These are phyloP conservation scores for Acleris holmiana DNA, from an alignment of 2,888 invertebrate species.

Conservation along the genomic window DNA sequence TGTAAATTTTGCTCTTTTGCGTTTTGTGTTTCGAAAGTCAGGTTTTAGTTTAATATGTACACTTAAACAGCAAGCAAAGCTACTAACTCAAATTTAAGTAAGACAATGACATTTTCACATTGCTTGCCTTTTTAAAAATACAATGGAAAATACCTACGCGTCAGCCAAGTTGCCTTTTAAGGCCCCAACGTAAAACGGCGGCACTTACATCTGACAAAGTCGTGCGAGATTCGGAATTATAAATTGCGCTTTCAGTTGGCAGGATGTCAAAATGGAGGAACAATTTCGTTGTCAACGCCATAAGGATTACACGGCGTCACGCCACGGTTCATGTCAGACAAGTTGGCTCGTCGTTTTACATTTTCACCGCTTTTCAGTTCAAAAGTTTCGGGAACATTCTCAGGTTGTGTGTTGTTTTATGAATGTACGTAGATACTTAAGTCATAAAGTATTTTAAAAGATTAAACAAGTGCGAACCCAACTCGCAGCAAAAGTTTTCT, in stretches of 20 bases:
- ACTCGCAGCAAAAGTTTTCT: no score
- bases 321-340: constrained; percentile 53
- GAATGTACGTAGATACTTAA: no score
- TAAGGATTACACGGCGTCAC: constrained; percentile 58
- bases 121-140: neutral
- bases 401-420: neutral
- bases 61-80: no score
- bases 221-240: constrained; percentile 24
- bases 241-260: constrained; percentile 50
- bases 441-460: no score
- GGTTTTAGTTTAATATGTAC: no score
- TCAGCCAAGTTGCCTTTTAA: constrained; percentile 9
- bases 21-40: no score
- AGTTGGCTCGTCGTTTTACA: constrained; percentile 54
- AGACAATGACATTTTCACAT: neutral
- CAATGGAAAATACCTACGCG: constrained; percentile 5
- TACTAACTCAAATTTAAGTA: neutral
- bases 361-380: constrained; percentile 30
- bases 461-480: no score
- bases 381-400: constrained; percentile 27
- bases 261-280: constrained; percentile 64
- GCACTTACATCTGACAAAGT: constrained; percentile 31
- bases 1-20: no score
- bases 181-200: constrained; percentile 20
- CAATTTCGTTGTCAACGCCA: constrained; percentile 65